Percentiles rank a stretch among this genome's conserved stretches.
Evolutionary conservation across 2,797 vertebrate genomes (phyloP).

Genomic region (Gouania willdenowi): DNA sequence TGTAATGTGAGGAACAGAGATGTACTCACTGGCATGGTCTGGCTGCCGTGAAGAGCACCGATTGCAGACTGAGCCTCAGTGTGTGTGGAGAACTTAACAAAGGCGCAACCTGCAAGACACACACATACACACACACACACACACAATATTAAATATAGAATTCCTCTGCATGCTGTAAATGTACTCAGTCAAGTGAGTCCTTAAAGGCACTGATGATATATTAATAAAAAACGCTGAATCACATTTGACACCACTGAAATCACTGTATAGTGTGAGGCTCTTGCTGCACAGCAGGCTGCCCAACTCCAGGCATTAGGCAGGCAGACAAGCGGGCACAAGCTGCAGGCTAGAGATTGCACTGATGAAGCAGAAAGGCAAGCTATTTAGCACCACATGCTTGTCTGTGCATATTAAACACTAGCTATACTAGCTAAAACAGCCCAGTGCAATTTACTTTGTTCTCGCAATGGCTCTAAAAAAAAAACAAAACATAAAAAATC

Average conservation of each 20-base stretch:
- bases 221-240: slow-evolving; percentile 52
- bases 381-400: slow-evolving; percentile 72
- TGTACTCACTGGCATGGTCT: slow-evolving; percentile 95
- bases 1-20: background rate
- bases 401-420: slow-evolving; percentile 69
- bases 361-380: slow-evolving; percentile 76
- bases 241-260: slow-evolving; percentile 53
- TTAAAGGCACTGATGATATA: slow-evolving; percentile 25
- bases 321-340: slow-evolving; percentile 61
- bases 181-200: slow-evolving; percentile 19
- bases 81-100: slow-evolving; percentile 97
- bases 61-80: slow-evolving; percentile 96
- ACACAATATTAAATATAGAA: slow-evolving; percentile 5
- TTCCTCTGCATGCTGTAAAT: slow-evolving; percentile 9
- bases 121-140: slow-evolving; percentile 13
- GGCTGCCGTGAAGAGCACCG: slow-evolving; percentile 92
- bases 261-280: slow-evolving; percentile 40
- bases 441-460: background rate
- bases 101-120: slow-evolving; percentile 85
- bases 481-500: too few species aligned
- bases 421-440: slow-evolving; percentile 25
- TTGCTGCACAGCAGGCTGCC: slow-evolving; percentile 58
- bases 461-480: too few species aligned
- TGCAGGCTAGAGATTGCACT: slow-evolving; percentile 69
- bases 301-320: slow-evolving; percentile 57